Evolutionary conservation across 2,797 vertebrate species (phyloP), one percentile per base, ranked within the genome.

Genomic region (Pipistrellus pipistrellus): DNA sequence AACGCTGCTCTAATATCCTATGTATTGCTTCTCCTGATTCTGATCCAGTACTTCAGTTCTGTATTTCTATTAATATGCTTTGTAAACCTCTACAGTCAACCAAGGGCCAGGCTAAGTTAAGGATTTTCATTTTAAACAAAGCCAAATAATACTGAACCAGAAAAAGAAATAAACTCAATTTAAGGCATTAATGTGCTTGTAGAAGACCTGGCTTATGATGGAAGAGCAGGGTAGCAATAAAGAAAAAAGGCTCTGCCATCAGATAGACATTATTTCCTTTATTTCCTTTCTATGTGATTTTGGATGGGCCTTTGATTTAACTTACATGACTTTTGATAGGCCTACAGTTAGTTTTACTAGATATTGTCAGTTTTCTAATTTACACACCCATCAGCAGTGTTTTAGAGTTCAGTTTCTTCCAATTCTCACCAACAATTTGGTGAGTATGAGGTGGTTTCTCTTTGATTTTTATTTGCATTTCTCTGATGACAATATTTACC

Each of bases 61-160:
- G 32, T 51, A 23, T 30, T 59, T 90, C 55, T 84, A 21, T 80
- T 86, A 80, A 85, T 38, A 6, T 75, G 27, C 10, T 84, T 38
- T 64, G 8, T 95, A 83, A 90, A 71, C 44, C 21, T 41, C 12
- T 14, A 59, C 4, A 71, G 5, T 83, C 46, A 89, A 27, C 35
- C 25, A 53, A 57, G 41, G 38, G 20, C 44, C 27, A 75, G 13
- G 35, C 71, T 85, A 4, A 76, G 25, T 48, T 71, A 90, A 83
- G 4, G 11, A 30, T 76, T 88, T 85, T 44, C n/a, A n/a, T 80
- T 92, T 96, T 85, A 83, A 95, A 94, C 35, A 75, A 75, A 73
- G n/a, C 13, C 13, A 83, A 92, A 51, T 51, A 77, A 38, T 68
- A 76, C 0, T 41, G 30, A 90, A 62, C 66, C 23, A 48, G 25